phyloP scores from a whole-genome alignment of 2,113 vertebrate species.

The Crotalus viridis region DNA sequence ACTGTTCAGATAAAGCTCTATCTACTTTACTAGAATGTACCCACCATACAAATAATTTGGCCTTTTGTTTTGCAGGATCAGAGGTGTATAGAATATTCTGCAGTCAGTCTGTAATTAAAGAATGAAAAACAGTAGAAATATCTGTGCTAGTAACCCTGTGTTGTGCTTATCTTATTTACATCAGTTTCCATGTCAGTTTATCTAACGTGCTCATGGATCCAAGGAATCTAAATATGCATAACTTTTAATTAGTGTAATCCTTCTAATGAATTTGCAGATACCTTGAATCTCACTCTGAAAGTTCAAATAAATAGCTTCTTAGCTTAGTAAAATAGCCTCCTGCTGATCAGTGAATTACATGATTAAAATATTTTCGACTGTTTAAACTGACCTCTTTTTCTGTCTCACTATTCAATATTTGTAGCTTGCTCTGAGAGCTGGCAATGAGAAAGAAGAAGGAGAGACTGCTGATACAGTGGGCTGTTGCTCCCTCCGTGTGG shows the following conservation, averaged over 20 bases:
- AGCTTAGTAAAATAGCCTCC: background rate
- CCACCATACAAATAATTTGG: background rate
- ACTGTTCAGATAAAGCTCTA: background rate
- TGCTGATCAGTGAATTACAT: fast-evolving
- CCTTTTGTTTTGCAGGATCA: background rate
- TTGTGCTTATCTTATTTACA: background rate
- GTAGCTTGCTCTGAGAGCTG: constrained; percentile 92
- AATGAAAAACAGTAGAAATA: background rate
- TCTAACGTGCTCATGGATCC: background rate
- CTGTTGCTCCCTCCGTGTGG: constrained; percentile 93
- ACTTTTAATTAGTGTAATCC: background rate
- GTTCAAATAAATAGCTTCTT: background rate
- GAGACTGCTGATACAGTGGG: constrained; percentile 96
- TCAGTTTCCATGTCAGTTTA: background rate
- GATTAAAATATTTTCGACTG: constrained; percentile 21
- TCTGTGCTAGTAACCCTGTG: background rate
- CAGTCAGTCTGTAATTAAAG: background rate
- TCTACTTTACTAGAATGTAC: background rate
- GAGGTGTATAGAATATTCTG: background rate
- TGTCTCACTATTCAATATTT: constrained; percentile 30
- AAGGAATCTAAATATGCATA: no score
- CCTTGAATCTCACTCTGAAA: background rate
- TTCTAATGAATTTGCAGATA: background rate
- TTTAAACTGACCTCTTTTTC: background rate
- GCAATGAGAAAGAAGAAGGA: constrained; percentile 96